A percentile compares a stretch with the other conserved stretches of the same genome.
Evolutionary conservation across 2,797 vertebrate genomes (phyloP).

Genomic region (Dermochelys coriacea): DNA sequence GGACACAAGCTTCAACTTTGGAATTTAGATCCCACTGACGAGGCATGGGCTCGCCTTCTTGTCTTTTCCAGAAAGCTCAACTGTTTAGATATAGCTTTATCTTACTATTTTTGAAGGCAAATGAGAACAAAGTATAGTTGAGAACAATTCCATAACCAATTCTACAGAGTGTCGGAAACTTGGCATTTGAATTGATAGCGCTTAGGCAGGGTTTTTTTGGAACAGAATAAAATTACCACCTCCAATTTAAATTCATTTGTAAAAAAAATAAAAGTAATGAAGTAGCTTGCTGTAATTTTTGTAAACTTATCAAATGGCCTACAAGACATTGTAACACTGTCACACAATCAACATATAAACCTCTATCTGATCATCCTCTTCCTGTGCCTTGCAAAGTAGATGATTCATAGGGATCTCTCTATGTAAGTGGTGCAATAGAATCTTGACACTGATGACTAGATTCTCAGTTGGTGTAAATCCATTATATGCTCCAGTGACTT

Average conservation of each 20-base stretch:
- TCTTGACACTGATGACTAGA: neutral
- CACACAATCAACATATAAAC: neutral
- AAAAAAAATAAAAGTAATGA: neutral
- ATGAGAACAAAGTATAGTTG: neutral
- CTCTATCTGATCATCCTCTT: neutral
- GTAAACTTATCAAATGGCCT: neutral
- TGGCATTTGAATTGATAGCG: neutral
- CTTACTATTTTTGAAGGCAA: neutral
- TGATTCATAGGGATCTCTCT: neutral
- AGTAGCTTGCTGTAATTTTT: neutral
- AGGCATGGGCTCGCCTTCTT: neutral
- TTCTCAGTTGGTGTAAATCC: neutral
- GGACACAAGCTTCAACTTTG: constrained; percentile 15
- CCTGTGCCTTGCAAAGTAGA: neutral
- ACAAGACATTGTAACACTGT: neutral
- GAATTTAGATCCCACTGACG: constrained; percentile 41
- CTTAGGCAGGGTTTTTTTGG: neutral
- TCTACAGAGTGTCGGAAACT: neutral
- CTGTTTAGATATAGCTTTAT: neutral
- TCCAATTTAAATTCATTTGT: neutral
- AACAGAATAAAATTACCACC: neutral
- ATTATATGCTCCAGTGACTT: neutral
- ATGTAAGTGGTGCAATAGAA: neutral
- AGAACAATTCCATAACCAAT: neutral
- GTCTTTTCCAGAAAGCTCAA: constrained; percentile 20